phyloP scores from a whole-genome alignment of 2,888 invertebrate species.

The Yponomeuta plumbellus region DNA sequence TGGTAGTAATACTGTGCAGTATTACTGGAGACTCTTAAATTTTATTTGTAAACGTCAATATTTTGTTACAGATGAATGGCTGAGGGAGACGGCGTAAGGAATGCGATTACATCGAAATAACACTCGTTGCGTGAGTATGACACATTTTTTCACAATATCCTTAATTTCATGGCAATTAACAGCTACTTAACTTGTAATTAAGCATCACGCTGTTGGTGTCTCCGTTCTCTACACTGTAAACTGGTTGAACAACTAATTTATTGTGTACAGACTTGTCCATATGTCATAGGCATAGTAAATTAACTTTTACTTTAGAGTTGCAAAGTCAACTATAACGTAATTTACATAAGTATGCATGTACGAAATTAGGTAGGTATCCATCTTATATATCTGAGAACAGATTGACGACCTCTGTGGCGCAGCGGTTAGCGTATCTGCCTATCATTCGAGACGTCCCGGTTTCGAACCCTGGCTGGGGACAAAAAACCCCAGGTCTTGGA shows the following conservation, averaged over 20 bases:
- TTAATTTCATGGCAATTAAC: constrained; percentile 19
- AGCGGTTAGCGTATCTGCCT: no score
- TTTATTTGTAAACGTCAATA: constrained; percentile 17
- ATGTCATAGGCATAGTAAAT: background rate
- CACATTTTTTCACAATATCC: constrained; percentile 4
- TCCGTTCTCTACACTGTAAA: background rate
- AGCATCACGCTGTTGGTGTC: background rate
- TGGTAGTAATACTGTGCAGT: no score
- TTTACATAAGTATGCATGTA: no score
- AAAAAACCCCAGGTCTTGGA: no score
- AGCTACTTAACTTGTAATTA: background rate
- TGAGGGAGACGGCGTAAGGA: constrained; percentile 55
- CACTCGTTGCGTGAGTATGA: constrained; percentile 58
- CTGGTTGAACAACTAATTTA: background rate
- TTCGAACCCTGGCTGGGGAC: no score
- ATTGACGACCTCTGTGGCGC: no score
- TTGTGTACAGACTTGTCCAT: background rate
- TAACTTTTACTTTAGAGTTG: no score
- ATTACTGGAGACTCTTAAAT: no score
- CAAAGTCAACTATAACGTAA: no score
- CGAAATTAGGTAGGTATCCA: no score
- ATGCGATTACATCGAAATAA: constrained; percentile 58
- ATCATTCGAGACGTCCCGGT: no score
- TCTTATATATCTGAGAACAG: no score
- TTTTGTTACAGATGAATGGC: constrained; percentile 58